Evolutionary conservation across 2,113 vertebrate genomes (phyloP).

Genomic region (Nothocercus julius): DNA sequence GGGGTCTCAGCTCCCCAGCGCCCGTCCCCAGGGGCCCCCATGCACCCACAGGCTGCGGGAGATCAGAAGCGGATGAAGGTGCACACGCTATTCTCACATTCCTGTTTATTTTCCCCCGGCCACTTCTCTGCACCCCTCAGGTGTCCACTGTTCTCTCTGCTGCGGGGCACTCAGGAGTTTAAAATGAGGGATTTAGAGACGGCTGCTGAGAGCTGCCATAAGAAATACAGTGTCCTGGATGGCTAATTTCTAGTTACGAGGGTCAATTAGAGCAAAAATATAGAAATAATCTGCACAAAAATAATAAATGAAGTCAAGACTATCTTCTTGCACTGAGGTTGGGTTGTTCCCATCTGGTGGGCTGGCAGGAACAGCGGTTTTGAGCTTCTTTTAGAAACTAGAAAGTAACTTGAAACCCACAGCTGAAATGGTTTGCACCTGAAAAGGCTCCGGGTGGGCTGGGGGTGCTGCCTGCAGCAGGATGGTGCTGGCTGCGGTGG

Average conservation of each 20-base stretch:
- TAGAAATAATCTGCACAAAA: background rate
- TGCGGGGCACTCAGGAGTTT: background rate
- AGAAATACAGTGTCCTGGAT: background rate
- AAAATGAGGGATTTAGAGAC: rapidly evolving
- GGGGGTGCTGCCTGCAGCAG: background rate
- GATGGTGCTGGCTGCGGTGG: background rate
- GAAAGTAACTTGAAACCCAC: background rate
- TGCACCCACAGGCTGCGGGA: too few species aligned
- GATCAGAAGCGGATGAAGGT: too few species aligned
- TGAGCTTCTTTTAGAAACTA: background rate
- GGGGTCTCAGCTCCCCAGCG: too few species aligned
- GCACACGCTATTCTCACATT: too few species aligned
- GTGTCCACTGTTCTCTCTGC: too few species aligned
- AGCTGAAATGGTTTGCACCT: background rate
- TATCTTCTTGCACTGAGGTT: background rate
- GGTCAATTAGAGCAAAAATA: background rate
- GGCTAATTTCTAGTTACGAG: background rate
- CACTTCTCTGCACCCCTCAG: too few species aligned
- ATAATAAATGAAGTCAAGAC: background rate
- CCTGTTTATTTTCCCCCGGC: too few species aligned
- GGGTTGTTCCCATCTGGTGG: background rate
- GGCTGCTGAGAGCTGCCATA: background rate
- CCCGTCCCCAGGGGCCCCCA: background rate
- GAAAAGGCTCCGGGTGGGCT: rapidly evolving
- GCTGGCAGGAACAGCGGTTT: background rate